Percentiles rank a stretch among this genome's conserved stretches.
phyloP scores from a whole-genome alignment of 2,113 vertebrate genomes.

The Erythrocercus mccallii region DNA sequence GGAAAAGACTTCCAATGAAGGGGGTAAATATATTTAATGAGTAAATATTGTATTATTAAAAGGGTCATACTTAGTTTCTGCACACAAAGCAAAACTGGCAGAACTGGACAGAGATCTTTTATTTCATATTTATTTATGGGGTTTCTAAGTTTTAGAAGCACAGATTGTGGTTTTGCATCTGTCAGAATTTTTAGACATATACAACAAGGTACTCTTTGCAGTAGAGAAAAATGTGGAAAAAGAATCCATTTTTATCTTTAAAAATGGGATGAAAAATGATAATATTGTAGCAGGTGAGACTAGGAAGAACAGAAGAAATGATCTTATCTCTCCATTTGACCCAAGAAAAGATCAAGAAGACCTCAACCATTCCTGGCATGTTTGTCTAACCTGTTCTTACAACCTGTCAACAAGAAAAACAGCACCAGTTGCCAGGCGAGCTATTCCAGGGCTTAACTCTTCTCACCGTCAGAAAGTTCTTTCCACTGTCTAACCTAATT shows the following conservation, averaged over 20 bases:
- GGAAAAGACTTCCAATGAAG: not conserved
- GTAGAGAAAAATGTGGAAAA: not conserved
- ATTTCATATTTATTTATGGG: not conserved
- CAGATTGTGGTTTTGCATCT: not conserved
- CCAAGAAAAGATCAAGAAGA: slow-evolving; percentile 31
- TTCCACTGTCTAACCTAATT: slow-evolving; percentile 33
- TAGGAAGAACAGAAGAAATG: not conserved
- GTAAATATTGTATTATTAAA: slow-evolving; percentile 47
- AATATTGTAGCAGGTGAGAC: slow-evolving; percentile 25
- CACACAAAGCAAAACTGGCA: not conserved
- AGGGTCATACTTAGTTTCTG: not conserved
- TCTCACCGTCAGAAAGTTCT: not conserved
- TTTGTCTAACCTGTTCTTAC: slow-evolving; percentile 51
- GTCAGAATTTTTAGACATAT: not conserved
- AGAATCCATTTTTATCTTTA: not conserved
- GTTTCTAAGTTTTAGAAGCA: not conserved
- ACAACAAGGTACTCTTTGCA: not conserved
- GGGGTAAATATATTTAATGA: slow-evolving; percentile 26
- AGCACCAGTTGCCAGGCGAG: not conserved
- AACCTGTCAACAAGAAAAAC: slow-evolving; percentile 49
- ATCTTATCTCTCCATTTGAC: slow-evolving; percentile 40
- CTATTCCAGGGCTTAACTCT: slow-evolving; percentile 15
- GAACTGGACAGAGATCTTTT: slow-evolving; percentile 20
- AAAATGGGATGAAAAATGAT: not conserved
- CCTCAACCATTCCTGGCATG: slow-evolving; percentile 37